These are phyloP conservation scores for Turdus rufiventris DNA, from an alignment of 2,113 vertebrate genomes.

Conservation along the genomic window DNA sequence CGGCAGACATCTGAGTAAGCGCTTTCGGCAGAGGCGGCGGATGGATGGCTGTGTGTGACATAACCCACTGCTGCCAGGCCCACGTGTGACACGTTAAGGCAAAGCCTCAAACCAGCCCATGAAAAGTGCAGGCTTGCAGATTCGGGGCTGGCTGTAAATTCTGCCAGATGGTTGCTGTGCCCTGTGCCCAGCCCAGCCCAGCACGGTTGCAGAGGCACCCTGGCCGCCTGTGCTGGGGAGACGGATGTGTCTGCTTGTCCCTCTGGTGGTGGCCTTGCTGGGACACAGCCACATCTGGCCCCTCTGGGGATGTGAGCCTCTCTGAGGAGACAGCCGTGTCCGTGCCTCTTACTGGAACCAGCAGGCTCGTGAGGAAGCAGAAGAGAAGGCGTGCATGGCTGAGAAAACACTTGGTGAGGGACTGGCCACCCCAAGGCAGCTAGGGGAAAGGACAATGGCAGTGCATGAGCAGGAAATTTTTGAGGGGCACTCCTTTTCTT, in stretches of 20 bases:
- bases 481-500: not conserved
- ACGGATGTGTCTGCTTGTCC: not conserved
- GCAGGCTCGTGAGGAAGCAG: not conserved
- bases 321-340: rapidly evolving
- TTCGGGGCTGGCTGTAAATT: not conserved
- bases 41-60: not conserved
- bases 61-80: not conserved
- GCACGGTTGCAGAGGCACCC: not conserved
- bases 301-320: rapidly evolving
- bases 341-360: not conserved
- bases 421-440: not conserved
- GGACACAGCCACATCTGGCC: not conserved
- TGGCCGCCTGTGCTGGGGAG: rapidly evolving
- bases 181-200: rapidly evolving
- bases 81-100: not conserved
- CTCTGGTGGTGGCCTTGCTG: not conserved
- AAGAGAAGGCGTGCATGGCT: not conserved
- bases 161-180: not conserved
- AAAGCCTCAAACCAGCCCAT: not conserved
- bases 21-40: not conserved
- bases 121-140: not conserved
- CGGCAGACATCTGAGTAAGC: not conserved
- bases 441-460: rapidly evolving
- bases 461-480: not conserved
- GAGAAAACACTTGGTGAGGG: not conserved